Base-by-base conservation (phyloP, 35 echinoderm and acorn worm genomes). In the Heliocidaris tuberculata region DNA sequence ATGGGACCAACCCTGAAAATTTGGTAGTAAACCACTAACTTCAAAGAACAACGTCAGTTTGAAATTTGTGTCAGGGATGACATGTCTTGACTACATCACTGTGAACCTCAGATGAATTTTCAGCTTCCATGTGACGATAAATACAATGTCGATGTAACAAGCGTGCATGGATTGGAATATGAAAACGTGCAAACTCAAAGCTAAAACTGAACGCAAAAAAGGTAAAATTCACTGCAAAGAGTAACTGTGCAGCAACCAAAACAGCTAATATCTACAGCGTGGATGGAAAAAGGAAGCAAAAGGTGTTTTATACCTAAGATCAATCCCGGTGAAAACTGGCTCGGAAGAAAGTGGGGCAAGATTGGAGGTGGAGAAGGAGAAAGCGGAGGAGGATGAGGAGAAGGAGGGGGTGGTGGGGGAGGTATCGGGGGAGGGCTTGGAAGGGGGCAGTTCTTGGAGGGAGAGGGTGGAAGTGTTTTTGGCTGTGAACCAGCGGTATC, bases 401-500 rank as follows among this genome's bases (percentile, higher is more conserved):
- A 48, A 49, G 49, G 91, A 93, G 48, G 91, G 29, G 49, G 91
- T 49, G 47, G 91, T 52, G 6, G 91, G 50, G 49, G 91, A 59
- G 48, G 91, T 48, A 35, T 89, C 47, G 91, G 87, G 87, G 32
- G 31, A 52, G 48, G 91, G 29, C 4, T 49, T 49, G 91, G 47
- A 30, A 93, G 31, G 47, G 91, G 31, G n/a, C 2, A 30, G 31
- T 31, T 93, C 91, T 93, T 93, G 91, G 29, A 59, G 91, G 48
- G 91, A 93, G 48, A 49, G 91, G n/a, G 91, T 49, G 19, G 91
- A 49, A 12, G 91, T 93, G 91, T 59, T 93, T 48, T 93, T 93
- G 27, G 91, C 91, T 31, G 91, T 48, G 48, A 93, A 93, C 91
- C 91, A 93, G 47, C 50, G 47, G 48, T 93, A 93, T 93, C 91